Evolutionary conservation across 1,140 invertebrate genomes (phyloP).

Genomic region (Drosophila mojavensis): DNA sequence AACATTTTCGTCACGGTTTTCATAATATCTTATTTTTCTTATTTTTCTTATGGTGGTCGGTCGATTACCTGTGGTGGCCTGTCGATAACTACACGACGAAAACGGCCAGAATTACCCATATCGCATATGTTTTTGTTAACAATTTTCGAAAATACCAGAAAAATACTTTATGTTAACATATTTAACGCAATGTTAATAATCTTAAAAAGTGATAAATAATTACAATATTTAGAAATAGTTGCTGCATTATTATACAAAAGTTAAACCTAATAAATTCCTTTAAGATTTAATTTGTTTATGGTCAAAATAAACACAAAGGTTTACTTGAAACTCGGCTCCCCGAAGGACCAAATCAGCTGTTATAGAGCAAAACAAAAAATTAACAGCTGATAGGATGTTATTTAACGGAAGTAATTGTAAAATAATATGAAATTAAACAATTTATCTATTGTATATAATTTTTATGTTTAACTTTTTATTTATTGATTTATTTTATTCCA

Average conservation of each 20-base stretch:
- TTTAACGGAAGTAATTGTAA: neutral
- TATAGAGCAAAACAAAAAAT: conserved; percentile 8
- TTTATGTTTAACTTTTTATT: neutral
- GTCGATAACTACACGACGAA: conserved; percentile 10
- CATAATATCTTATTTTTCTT: conserved; percentile 53
- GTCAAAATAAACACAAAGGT: neutral
- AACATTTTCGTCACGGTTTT: conserved; percentile 68
- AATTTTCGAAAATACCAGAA: conserved; percentile 1
- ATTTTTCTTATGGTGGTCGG: conserved; percentile 56
- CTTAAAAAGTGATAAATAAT: too few relatives aligned
- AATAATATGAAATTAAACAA: neutral
- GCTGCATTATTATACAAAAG: neutral
- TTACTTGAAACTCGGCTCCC: neutral
- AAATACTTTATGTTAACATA: conserved; percentile 1
- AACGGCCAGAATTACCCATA: conserved; percentile 4
- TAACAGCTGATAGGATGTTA: conserved; percentile 4
- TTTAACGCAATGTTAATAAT: neutral
- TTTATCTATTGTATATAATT: neutral
- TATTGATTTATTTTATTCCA: conserved; percentile 21
- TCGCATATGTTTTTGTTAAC: conserved; percentile 14
- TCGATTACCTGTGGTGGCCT: conserved; percentile 46
- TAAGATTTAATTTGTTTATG: neutral
- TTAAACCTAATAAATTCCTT: neutral
- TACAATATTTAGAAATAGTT: neutral
- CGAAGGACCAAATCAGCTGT: conserved; percentile 3